Evolutionary conservation across 2,888 invertebrate genomes (phyloP).

Genomic region (Venusia cambrica): DNA sequence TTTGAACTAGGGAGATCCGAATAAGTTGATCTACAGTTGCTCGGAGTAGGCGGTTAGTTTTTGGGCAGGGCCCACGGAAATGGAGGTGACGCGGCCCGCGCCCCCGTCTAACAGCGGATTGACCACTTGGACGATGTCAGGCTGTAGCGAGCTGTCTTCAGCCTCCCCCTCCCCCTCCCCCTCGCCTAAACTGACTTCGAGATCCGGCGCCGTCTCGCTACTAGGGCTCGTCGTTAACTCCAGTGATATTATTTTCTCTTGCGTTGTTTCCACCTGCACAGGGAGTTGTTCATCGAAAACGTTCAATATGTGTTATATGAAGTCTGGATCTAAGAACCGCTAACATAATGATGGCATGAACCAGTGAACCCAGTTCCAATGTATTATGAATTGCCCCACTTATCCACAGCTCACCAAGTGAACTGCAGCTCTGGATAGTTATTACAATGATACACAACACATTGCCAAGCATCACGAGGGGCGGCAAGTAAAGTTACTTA

Average conservation of each 20-base stretch:
- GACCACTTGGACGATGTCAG: slow-evolving; percentile 78
- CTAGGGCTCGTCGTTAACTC: slow-evolving; percentile 87
- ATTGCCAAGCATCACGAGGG: no score
- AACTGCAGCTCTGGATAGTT: slow-evolving; percentile 5
- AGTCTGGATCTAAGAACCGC: no score
- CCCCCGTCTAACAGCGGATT: slow-evolving; percentile 74
- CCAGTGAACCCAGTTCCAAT: neutral
- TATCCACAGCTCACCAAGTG: slow-evolving; percentile 4
- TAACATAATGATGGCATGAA: no score
- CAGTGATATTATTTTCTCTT: slow-evolving; percentile 94
- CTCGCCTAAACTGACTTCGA: slow-evolving; percentile 66
- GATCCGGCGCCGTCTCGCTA: slow-evolving; percentile 79
- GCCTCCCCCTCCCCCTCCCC: slow-evolving; percentile 53
- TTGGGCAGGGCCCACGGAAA: slow-evolving; percentile 69
- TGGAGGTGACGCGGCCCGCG: slow-evolving; percentile 70
- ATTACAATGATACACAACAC: neutral
- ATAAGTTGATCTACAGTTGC: slow-evolving; percentile 37
- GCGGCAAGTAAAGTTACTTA: no score
- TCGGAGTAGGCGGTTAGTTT: slow-evolving; percentile 63
- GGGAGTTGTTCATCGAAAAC: slow-evolving; percentile 3
- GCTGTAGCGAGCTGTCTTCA: slow-evolving; percentile 78
- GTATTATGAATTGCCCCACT: slow-evolving; percentile 1
- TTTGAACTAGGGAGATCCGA: slow-evolving; percentile 28
- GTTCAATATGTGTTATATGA: no score
- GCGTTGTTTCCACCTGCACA: slow-evolving; percentile 91